Percentiles rank a stretch among this genome's conserved stretches.
Conservation (phyloP, 2,113 vertebrate genomes). For the Octodon degus region DNA sequence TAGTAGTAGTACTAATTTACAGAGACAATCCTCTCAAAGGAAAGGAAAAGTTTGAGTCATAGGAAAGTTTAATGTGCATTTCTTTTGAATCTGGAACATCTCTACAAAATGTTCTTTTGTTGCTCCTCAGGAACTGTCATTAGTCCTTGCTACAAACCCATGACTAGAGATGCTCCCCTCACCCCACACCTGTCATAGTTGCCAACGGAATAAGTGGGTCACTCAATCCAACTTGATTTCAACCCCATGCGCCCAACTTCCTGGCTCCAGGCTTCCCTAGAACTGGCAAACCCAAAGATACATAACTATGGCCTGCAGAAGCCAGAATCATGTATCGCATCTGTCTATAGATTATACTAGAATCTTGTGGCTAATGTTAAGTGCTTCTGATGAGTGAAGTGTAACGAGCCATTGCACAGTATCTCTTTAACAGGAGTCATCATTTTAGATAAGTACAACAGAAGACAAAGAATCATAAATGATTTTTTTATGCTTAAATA, state of each 20-base stretch:
- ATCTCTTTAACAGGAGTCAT: neutral
- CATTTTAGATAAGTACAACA: neutral
- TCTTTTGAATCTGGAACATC: neutral
- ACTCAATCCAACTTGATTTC: no score
- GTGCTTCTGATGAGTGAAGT: neutral
- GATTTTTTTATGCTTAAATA: neutral
- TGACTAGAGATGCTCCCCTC: neutral
- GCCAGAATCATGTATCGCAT: neutral
- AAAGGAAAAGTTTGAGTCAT: neutral
- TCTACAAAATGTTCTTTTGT: neutral
- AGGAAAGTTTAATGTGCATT: neutral
- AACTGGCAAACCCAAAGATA: neutral
- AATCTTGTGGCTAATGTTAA: neutral
- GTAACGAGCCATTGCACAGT: no score
- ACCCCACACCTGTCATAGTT: neutral
- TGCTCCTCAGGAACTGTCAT: neutral
- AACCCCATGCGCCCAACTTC: neutral
- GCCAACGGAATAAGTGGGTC: neutral
- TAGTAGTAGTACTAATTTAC: neutral
- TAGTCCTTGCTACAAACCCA: neutral
- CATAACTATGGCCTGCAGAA: neutral
- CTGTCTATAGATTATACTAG: neutral
- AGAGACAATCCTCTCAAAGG: neutral
- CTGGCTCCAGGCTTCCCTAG: neutral
- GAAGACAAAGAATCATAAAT: neutral